These are phyloP conservation scores for Neomorphus geoffroyi DNA, from an alignment of 2,797 vertebrate species.

Conservation along the genomic window DNA sequence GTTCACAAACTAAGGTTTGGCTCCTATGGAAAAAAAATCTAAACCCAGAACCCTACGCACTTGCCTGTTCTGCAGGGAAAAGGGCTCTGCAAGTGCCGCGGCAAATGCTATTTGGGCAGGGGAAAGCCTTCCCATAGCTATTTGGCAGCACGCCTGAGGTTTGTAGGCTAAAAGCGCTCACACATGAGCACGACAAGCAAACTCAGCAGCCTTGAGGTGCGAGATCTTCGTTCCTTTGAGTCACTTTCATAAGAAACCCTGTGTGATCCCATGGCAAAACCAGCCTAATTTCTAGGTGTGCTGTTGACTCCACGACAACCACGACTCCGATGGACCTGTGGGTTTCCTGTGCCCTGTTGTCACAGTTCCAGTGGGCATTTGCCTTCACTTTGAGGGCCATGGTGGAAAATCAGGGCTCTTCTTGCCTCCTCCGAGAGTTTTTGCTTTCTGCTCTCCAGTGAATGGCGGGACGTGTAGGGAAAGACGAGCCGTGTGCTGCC, in stretches of 20 bases:
- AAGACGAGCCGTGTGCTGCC: fast-evolving
- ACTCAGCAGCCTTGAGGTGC: neutral
- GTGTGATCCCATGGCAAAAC: neutral
- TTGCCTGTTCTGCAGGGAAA: neutral
- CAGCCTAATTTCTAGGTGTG: neutral
- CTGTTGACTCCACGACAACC: neutral
- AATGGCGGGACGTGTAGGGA: neutral
- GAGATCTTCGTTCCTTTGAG: neutral
- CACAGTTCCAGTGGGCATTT: neutral
- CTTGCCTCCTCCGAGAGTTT: fast-evolving
- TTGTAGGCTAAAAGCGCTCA: neutral
- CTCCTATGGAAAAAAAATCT: neutral
- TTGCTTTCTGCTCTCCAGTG: neutral
- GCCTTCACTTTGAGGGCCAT: neutral
- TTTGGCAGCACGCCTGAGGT: neutral
- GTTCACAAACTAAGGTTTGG: neutral
- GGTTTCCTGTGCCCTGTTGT: neutral
- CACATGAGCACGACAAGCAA: neutral
- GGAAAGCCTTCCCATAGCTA: neutral
- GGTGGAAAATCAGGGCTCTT: neutral
- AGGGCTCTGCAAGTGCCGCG: neutral
- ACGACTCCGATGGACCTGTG: fast-evolving
- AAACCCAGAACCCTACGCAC: neutral
- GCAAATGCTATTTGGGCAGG: neutral
- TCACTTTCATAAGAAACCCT: neutral